Percentiles rank a stretch among this genome's conserved stretches.
These are phyloP conservation scores for Microchrysa polita DNA, from an alignment of 2,888 invertebrate species.

Conservation along the genomic window DNA sequence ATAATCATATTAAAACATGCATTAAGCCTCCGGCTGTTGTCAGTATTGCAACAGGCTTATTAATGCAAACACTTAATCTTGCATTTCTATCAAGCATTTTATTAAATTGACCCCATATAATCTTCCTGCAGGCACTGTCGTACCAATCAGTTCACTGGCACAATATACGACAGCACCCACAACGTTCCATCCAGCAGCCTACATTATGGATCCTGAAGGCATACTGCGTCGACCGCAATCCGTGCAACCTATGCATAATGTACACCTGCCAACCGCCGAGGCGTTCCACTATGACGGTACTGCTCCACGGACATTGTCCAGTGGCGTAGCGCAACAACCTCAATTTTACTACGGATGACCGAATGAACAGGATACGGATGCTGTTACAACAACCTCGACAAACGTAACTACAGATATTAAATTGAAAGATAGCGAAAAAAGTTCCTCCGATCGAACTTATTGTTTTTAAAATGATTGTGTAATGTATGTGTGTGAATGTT, in stretches of 20 bases:
- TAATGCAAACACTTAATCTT: too few species aligned
- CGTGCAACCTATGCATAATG: constrained; percentile 51
- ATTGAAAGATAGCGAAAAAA: constrained; percentile 42
- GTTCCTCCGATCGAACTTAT: constrained; percentile 48
- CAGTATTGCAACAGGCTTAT: too few species aligned
- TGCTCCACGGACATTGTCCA: constrained; percentile 62
- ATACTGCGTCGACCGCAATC: constrained; percentile 57
- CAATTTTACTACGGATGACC: constrained; percentile 64
- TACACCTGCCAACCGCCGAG: constrained; percentile 52
- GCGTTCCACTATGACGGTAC: constrained; percentile 61
- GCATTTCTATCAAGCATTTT: neutral
- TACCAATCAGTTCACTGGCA: constrained; percentile 60
- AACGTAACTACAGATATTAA: constrained; percentile 31
- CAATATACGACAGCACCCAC: constrained; percentile 63
- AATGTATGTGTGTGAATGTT: constrained; percentile 9
- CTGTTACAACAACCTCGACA: constrained; percentile 20
- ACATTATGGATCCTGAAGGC: constrained; percentile 59
- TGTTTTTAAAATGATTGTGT: constrained; percentile 46
- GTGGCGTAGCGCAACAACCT: constrained; percentile 61
- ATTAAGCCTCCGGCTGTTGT: too few species aligned
- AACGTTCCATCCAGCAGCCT: constrained; percentile 59
- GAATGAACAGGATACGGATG: constrained; percentile 49
- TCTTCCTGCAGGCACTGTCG: constrained; percentile 51
- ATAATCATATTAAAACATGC: too few species aligned
- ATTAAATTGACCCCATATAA: neutral